phyloP scores from a whole-genome alignment of 2,113 vertebrate genomes.

The Tenebrosternarchus preto region DNA sequence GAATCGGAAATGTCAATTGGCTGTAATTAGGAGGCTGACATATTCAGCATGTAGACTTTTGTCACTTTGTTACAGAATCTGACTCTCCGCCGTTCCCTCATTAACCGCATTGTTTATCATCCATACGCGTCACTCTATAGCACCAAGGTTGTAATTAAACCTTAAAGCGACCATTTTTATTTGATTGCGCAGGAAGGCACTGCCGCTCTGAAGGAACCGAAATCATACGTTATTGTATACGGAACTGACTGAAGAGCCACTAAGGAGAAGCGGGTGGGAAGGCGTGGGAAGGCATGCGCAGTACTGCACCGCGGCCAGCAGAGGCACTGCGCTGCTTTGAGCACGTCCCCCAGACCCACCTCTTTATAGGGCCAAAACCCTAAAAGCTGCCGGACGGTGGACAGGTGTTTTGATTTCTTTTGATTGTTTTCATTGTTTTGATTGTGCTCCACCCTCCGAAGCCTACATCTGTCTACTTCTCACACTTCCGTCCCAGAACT shows the following conservation, averaged over 20 bases:
- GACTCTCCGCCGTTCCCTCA: conserved; percentile 50
- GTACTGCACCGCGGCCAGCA: no score
- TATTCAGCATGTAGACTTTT: conserved; percentile 53
- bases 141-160: conserved; percentile 10
- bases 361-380: no score
- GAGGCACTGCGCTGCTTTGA: no score
- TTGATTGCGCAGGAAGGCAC: conserved; percentile 30
- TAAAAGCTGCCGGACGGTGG: no score
- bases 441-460: no score
- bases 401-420: no score
- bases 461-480: no score
- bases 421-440: no score
- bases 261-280: conserved; percentile 6
- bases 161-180: conserved; percentile 10
- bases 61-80: conserved; percentile 48
- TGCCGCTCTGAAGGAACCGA: background rate
- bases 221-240: conserved; percentile 40
- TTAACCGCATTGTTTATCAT: conserved; percentile 54
- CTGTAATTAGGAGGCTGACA: conserved; percentile 57
- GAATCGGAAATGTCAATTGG: conserved; percentile 62
- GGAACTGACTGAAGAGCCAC: conserved; percentile 29
- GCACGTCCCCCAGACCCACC: no score
- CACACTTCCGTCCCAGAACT: no score
- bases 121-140: background rate
- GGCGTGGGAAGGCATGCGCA: background rate